Conservation (phyloP, 2,113 vertebrate genomes). For the Cynopterus brachyotis region DNA sequence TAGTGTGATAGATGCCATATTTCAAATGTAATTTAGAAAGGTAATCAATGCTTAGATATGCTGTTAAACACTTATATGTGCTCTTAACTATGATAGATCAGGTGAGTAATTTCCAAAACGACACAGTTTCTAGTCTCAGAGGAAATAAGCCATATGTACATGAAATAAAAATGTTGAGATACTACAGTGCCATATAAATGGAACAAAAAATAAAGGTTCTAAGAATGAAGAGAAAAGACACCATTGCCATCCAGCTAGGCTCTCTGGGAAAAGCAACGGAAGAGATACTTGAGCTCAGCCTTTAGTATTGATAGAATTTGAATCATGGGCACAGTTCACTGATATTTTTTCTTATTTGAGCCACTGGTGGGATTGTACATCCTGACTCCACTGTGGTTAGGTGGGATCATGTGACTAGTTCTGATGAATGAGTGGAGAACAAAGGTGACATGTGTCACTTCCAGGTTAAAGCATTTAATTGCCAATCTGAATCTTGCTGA, state of each 20-base stretch:
- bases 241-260: background rate
- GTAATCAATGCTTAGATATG: background rate
- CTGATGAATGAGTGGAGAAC: background rate
- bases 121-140: conserved; percentile 6
- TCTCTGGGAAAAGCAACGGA: background rate
- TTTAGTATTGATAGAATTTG: background rate
- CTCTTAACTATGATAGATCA: conserved; percentile 37
- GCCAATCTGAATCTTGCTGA: background rate
- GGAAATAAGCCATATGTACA: background rate
- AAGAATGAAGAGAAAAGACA: background rate
- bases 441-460: background rate
- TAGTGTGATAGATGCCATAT: background rate
- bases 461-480: background rate
- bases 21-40: conserved; percentile 54
- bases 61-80: conserved; percentile 38
- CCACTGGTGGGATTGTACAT: too few relatives aligned
- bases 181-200: background rate
- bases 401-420: background rate
- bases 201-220: background rate
- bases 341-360: background rate
- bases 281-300: background rate
- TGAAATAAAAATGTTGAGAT: conserved; percentile 37
- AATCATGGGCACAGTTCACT: background rate
- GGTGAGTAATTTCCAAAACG: conserved; percentile 54
- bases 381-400: background rate